Base-by-base conservation (phyloP, 2,888 invertebrate genomes). In the Nymphalis urticae region DNA sequence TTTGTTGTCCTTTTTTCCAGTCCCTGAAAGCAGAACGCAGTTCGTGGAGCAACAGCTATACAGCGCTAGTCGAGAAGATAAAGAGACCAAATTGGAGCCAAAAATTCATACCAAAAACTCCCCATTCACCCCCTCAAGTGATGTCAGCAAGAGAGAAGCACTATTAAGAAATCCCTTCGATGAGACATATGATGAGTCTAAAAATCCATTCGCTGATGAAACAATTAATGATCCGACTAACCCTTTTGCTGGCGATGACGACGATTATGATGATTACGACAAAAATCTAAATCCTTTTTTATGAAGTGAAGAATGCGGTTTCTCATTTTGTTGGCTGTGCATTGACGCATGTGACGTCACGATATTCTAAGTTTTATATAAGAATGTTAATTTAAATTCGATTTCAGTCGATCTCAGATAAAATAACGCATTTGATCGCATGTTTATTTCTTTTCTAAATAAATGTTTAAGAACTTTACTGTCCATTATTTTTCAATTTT, bases 221-320 rank as follows among this genome's bases (percentile, higher is more conserved):
- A 90, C 90, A 7, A 75, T 75, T 1, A 58, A 58, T 19, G 58
- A 58, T 13, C 58, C 58, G 9, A 42, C 58, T 19, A 95, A 96
- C 85, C 95, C 95, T 0, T 96, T 96, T 78, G 93, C 88, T 0
- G 93, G 92, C 13, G 93, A 88, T 1, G 93, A 88, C 59, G 42
- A 42, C 13, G 42, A 8, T 9, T 9, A 42, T 13, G 42, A 42
- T 13, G 95, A 96, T 81, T 96, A 96, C 81, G 96, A 97, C 86
- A 95, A 94, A 76, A 96, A 95, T 85, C 90, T 96, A 66, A 96
- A 97, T 85, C 96, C 96, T 2, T 97, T 96, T 83, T 89, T 93
- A 73, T 92, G 83, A 90, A 19, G 9, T 36, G 2, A 8, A 5
- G 13, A 5, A 32, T 0, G 7, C 1, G n/a, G 54, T 53, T 24